Evolutionary conservation across 2,113 vertebrate genomes (phyloP), one percentile per base, ranked within the genome.

Genomic region (Heterotis niloticus): DNA sequence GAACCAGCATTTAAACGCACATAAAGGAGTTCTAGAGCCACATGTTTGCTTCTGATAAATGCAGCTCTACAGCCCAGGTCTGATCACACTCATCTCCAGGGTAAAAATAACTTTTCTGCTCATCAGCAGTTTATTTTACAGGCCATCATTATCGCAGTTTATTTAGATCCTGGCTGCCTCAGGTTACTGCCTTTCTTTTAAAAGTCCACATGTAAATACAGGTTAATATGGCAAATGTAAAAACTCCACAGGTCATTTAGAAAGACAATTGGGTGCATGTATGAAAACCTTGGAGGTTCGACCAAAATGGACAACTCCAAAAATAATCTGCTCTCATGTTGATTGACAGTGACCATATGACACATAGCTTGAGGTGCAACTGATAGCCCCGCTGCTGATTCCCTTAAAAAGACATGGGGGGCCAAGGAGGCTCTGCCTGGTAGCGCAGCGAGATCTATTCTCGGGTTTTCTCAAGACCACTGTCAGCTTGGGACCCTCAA

Each of bases 321-420:
- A 96, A 96, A 96, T 98, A 99, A 86, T 86, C 88, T 77, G 78
- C 4, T 9, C 72, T 10, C 57, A 81, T 77, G 84, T 76, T 96
- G 96, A 98, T 85, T 96, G 97, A 97, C 96, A 98, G 93, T 72
- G 89, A 92, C 92, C 97, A 99, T 96, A 95, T 98, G 97, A 92
- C 92, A 90, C 93, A 94, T 94, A 92, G 87, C 93, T 90, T 89
- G 86, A 82, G 88, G 76, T 88, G 93, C 91, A 95, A 93, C 89
- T 93, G 94, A 96, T 95, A 96, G 87, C 90, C 89, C 88, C 84
- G 89, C 92, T 88, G 92, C 86, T 89, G 94, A 98, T 98, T 97
- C 93, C 97, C 97, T 98, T 99, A 99, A 99, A 99, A 99, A 99
- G 97, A 92, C 95, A 98, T 96, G 83, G 87, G 85, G n/a, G 11